These are phyloP conservation scores for Nasonia vitripennis DNA, from an alignment of 1,140 invertebrate genomes.

Conservation along the genomic window DNA sequence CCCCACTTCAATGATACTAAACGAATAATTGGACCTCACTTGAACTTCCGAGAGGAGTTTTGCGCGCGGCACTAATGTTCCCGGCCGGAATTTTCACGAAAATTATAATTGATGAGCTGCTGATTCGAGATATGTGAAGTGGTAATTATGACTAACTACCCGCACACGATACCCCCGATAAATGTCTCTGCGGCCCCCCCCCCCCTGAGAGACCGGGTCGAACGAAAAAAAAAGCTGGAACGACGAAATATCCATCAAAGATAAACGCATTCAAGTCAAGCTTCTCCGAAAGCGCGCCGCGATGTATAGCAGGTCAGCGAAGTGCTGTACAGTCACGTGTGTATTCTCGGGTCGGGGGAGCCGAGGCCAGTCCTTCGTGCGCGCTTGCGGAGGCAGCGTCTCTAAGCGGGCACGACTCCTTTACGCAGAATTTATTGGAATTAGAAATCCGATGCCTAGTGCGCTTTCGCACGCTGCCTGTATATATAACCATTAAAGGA, in stretches of 20 bases:
- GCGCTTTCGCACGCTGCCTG: conserved; percentile 54
- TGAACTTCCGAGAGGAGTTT: conserved; percentile 9
- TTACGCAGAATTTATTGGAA: conserved; percentile 67
- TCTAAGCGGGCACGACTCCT: conserved; percentile 58
- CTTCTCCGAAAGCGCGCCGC: too few relatives aligned
- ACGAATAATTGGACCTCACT: conserved; percentile 48
- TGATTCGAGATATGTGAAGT: conserved; percentile 11
- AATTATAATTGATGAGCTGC: conserved; percentile 40
- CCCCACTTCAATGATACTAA: conserved; percentile 49
- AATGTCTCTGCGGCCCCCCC: too few relatives aligned
- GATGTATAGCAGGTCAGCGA: background rate
- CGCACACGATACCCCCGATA: background rate
- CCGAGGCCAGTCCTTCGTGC: background rate
- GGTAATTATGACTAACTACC: background rate
- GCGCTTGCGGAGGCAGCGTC: conserved; percentile 3
- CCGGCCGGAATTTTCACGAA: background rate
- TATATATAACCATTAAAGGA: conserved; percentile 67
- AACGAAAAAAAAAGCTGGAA: too few relatives aligned
- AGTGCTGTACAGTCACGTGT: background rate
- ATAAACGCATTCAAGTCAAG: too few relatives aligned
- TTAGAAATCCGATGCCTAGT: conserved; percentile 66
- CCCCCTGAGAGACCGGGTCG: too few relatives aligned
- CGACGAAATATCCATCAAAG: too few relatives aligned
- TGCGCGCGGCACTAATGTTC: conserved; percentile 3
- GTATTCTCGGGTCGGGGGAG: background rate